Base-by-base conservation (phyloP, 2,888 invertebrate genomes). In the Eilema sororculum region DNA sequence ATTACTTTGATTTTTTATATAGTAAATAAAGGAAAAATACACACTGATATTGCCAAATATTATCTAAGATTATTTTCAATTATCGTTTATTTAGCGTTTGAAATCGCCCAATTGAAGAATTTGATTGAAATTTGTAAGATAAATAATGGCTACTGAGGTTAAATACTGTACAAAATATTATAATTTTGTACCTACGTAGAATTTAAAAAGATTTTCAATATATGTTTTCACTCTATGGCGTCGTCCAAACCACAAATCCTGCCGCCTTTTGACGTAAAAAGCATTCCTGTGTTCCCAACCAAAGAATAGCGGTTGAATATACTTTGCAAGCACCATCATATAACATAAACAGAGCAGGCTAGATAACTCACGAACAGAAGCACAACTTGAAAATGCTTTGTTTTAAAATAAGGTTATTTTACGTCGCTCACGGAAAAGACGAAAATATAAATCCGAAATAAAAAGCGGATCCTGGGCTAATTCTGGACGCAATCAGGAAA, bases 201-300 rank as follows among this genome's bases (percentile, higher is more conserved):
- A 24, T 52, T 63, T 60, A 30, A 61, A 72, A 67, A 64, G 71
- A 52, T 63, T 67, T 56, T 25, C 46, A 28, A 58, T 62, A 65
- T 67, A 75, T 62, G 69, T 61, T 59, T 68, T 68, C 56, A 67
- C 75, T 69, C 69, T 71, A 73, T 78, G 71, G 59, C 56, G 68
- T 75, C 66, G 69, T 79, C 66, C 46, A 22, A 63, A 70, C 78
- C 78, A 78, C 80, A 71, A 74, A 78, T 80, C 72, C 72, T 68
- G 37, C 62, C 33, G 46, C 63, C 60, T 63, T 70, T 63, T 67
- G 63, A 72, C 66, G 64, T 80, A 73, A 75, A 78, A 78, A 78
- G 78, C 75, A 80, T 80, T 78, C 78, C 69, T 68, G 71, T 78
- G 78, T 78, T 72, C 46, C 2, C 37, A 58, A 59, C 58, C 57